phyloP scores from a whole-genome alignment of 2,888 invertebrate genomes.

The Toxonevra muliebris region DNA sequence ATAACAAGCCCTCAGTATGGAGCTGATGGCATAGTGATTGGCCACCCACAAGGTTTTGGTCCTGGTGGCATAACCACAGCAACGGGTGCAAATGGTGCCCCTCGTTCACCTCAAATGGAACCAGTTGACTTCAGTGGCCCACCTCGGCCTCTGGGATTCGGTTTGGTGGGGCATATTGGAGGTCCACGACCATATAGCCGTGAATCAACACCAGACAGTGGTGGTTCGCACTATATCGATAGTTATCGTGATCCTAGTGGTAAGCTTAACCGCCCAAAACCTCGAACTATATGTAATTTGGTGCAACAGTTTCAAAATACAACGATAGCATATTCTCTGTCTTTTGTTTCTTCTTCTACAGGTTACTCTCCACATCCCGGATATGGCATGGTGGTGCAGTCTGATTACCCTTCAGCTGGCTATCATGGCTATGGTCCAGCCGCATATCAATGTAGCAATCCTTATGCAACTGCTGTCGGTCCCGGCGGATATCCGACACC shows the following conservation, averaged over 20 bases:
- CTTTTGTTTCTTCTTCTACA: slow-evolving; percentile 53
- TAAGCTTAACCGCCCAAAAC: slow-evolving; percentile 63
- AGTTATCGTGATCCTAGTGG: slow-evolving; percentile 87
- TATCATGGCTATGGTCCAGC: slow-evolving; percentile 76
- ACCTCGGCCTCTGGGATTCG: slow-evolving; percentile 72
- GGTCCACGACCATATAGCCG: slow-evolving; percentile 78
- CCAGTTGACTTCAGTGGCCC: slow-evolving; percentile 78
- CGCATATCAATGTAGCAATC: slow-evolving; percentile 69
- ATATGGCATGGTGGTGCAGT: slow-evolving; percentile 81
- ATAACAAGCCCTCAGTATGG: slow-evolving; percentile 71
- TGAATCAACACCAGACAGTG: slow-evolving; percentile 89
- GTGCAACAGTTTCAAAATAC: too few species aligned
- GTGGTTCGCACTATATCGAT: slow-evolving; percentile 88
- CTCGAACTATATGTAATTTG: not conserved
- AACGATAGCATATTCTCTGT: not conserved
- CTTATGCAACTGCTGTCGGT: slow-evolving; percentile 65
- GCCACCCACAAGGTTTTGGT: slow-evolving; percentile 69
- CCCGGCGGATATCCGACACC: slow-evolving; percentile 74
- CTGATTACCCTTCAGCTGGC: slow-evolving; percentile 82
- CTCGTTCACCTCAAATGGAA: slow-evolving; percentile 74
- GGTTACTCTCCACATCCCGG: slow-evolving; percentile 90
- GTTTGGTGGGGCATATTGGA: slow-evolving; percentile 68
- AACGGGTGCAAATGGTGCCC: slow-evolving; percentile 60
- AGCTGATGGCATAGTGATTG: slow-evolving; percentile 61
- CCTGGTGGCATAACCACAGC: slow-evolving; percentile 56